Evolutionary conservation across 1,140 invertebrate genomes (phyloP), one percentile per base, ranked within the genome.

Genomic region (Calephelis virginiensis): DNA sequence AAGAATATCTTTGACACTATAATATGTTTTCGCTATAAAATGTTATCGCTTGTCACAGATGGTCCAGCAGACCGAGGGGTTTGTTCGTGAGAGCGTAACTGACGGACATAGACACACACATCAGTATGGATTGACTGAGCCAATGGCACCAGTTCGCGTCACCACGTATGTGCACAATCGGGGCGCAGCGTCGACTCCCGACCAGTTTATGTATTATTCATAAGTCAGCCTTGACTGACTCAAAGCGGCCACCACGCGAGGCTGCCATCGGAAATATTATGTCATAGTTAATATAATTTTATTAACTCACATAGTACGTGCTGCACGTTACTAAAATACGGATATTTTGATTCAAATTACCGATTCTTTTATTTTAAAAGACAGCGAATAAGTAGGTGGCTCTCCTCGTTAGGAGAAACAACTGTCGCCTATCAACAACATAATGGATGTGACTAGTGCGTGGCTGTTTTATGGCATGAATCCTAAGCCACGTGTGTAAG

Each of bases 191-290:
- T 50, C 61, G 64, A 61, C 5, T 46, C 50, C 46, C 12, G 63
- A 38, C 64, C 43, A 59, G 56, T 60, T 70, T 60, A 80, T 83
- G 68, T 80, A 81, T 80, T 76, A 81, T 81, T 77, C 74, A 80
- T 82, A 79, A 80, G 56, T 83, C 81, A 82, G 74, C 73, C 79
- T 73, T 75, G 73, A 72, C 73, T 78, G 70, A 72, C 59, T 74
- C 73, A 75, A 75, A 77, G 69, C 70, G 70, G 73, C 78, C 75
- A 82, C 78, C 73, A 78, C 73, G 64, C 70, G 74, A 68, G 72
- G 67, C 71, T 67, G 69, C 70, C 71, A 67, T 76, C 70, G 74
- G 77, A 74, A 70, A 75, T 75, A 83, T 83, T 83, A 78, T 78
- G 76, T 81, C 81, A 83, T 74, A 63, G 70, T 80, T 79, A 76